Conservation (phyloP, 1,140 invertebrate genomes). For the Sesamia nonagrioides region DNA sequence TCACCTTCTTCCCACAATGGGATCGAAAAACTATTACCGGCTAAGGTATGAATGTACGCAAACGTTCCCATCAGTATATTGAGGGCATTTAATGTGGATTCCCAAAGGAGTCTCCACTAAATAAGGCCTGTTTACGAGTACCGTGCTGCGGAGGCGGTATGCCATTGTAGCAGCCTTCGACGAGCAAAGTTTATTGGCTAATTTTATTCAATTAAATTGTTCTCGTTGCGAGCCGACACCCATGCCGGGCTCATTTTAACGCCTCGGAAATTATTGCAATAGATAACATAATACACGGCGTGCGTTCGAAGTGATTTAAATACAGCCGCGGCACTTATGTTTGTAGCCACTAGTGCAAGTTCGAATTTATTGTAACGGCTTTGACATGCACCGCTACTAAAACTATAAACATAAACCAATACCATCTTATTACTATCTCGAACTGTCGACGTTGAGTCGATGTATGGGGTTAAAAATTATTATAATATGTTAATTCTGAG, state of each 20-base stretch:
- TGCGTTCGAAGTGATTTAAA: slow-evolving; percentile 73
- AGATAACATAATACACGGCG: slow-evolving; percentile 70
- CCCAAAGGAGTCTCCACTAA: slow-evolving; percentile 74
- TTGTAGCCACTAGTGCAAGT: slow-evolving; percentile 46
- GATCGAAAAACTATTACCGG: slow-evolving; percentile 60
- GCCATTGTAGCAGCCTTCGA: slow-evolving; percentile 81
- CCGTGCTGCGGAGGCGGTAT: slow-evolving; percentile 71
- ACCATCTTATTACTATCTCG: slow-evolving; percentile 60
- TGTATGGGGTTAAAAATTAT: slow-evolving; percentile 76
- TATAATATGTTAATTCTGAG: slow-evolving; percentile 79
- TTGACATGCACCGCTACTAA: slow-evolving; percentile 65
- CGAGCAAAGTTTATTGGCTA: slow-evolving; percentile 83
- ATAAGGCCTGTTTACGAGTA: slow-evolving; percentile 79
- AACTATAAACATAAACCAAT: slow-evolving; percentile 67
- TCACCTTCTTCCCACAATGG: slow-evolving; percentile 53
- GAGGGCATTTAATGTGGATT: slow-evolving; percentile 79
- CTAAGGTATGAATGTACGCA: slow-evolving; percentile 70
- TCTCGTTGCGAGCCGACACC: slow-evolving; percentile 70
- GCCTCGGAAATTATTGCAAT: slow-evolving; percentile 82
- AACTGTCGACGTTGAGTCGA: slow-evolving; percentile 54
- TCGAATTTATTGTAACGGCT: slow-evolving; percentile 71
- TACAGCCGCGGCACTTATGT: slow-evolving; percentile 57
- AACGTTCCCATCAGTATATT: slow-evolving; percentile 69
- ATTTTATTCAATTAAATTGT: slow-evolving; percentile 87
- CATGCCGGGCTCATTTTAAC: slow-evolving; percentile 72